phyloP scores from a whole-genome alignment of 37 sponge, comb jelly and placozoan species.

The Beroe forskalii region DNA sequence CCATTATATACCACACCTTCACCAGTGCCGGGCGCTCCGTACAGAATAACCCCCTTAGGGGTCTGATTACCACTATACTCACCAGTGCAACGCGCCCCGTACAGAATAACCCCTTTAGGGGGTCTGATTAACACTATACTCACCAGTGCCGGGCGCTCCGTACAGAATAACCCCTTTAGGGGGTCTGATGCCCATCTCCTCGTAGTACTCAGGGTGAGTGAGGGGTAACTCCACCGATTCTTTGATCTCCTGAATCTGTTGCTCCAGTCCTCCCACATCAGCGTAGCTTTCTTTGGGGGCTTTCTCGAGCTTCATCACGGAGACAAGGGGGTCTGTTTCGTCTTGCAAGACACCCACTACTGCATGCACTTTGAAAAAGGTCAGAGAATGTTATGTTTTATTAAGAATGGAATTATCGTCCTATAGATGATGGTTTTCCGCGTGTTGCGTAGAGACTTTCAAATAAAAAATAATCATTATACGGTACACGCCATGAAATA shows the following conservation, averaged over 20 bases:
- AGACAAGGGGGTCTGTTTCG: constrained; percentile 98
- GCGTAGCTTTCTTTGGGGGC: constrained; percentile 98
- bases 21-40: constrained; percentile 99
- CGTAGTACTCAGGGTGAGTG: constrained; percentile 98
- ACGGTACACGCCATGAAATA: too few relatives aligned
- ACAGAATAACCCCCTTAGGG: constrained; percentile 98
- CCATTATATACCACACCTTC: too few relatives aligned
- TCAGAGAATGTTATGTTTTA: background rate
- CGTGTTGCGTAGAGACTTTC: too few relatives aligned
- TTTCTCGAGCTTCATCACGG: constrained; percentile 99
- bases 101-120: constrained; percentile 99
- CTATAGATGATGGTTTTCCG: too few relatives aligned
- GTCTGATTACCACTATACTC: constrained; percentile 98
- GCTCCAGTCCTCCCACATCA: constrained; percentile 95
- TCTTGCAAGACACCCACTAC: constrained; percentile 96
- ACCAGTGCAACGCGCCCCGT: constrained; percentile 99
- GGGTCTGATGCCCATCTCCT: constrained; percentile 98
- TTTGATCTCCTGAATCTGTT: constrained; percentile 98
- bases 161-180: constrained; percentile 99
- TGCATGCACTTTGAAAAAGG: constrained; percentile 81
- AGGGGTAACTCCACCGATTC: constrained; percentile 97
- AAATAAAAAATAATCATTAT: too few relatives aligned
- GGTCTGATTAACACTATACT: constrained; percentile 91
- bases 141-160: constrained; percentile 98
- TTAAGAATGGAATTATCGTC: background rate